A percentile compares a stretch with the other conserved stretches of the same genome.
Conservation (phyloP, 2,113 vertebrate species). For the Pollachius pollachius region DNA sequence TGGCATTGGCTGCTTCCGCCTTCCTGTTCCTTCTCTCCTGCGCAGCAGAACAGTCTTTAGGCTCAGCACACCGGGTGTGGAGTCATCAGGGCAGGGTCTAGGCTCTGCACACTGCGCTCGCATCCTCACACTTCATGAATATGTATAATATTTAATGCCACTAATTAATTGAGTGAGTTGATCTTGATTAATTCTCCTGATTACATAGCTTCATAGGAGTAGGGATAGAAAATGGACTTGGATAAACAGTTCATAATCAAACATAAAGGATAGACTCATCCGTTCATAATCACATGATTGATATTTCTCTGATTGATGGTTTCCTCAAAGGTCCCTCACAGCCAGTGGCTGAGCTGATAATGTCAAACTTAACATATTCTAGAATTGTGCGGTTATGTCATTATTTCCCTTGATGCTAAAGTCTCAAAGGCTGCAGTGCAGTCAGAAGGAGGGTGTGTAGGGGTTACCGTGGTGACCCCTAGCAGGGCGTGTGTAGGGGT, state of each 20-base stretch:
- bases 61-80: slow-evolving; percentile 55
- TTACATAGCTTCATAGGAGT: too few relatives aligned
- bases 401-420: slow-evolving; percentile 50
- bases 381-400: slow-evolving; percentile 38
- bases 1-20: slow-evolving; percentile 93
- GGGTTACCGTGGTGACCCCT: too few relatives aligned
- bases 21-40: slow-evolving; percentile 97
- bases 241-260: not conserved
- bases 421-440: slow-evolving; percentile 48
- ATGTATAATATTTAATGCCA: too few relatives aligned
- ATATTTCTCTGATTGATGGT: not conserved
- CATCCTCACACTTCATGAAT: too few relatives aligned
- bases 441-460: slow-evolving; percentile 23
- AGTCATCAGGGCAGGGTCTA: slow-evolving; percentile 7
- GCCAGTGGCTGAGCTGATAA: slow-evolving; percentile 22
- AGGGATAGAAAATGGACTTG: too few relatives aligned
- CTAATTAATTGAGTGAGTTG: too few relatives aligned
- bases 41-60: slow-evolving; percentile 76
- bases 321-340: not conserved
- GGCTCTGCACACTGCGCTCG: too few relatives aligned
- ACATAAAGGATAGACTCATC: not conserved
- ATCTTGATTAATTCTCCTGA: too few relatives aligned
- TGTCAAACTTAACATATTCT: slow-evolving; percentile 30
- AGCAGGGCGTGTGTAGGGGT: too few relatives aligned
- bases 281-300: not conserved